Evolutionary conservation across 2,797 vertebrate genomes (phyloP), one percentile per base, ranked within the genome.

Genomic region (Anguilla marmorata): DNA sequence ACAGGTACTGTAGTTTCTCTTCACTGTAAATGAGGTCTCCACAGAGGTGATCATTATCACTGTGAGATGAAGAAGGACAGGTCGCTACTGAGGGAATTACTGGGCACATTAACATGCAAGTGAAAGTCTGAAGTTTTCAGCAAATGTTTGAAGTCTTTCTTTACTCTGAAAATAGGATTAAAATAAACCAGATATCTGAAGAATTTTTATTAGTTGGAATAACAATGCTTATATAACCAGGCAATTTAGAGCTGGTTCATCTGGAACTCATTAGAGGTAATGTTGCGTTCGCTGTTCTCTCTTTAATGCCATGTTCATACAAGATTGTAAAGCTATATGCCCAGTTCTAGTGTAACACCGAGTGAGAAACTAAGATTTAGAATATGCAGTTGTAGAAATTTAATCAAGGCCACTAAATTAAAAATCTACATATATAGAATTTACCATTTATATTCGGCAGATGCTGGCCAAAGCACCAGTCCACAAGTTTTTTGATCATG

Each of bases 191-290:
- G 60, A 84, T 54, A 83, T 56, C 48, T 60, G 58, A 86, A 72
- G 84, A 74, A 45, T 89, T 86, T 89, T 84, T 88, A 84, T 89
- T 87, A 80, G 76, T 37, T 79, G 84, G 52, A 86, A 85, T 74
- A 54, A 87, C 41, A 87, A 88, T 76, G 52, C 30, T 86, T 80
- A 56, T 83, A 85, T 48, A 88, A 90, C 3, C 80, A 54, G 69
- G 52, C 84, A 60, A 54, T 88, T 88, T 88, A 89, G n/a, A 87
- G 19, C 27, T 14, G 80, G 33, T 89, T 89, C 86, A 87, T 86
- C 85, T 82, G 88, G 87, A 88, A 88, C 84, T 89, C 54, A 88
- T 89, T 88, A 86, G n/a, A 54, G 88, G 45, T 89, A 56, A 85
- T 88, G 50, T 74, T 89, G 19, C 69, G 41, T 52, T 79, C 84